Percentiles rank a stretch among this genome's conserved stretches.
Conservation (phyloP, 1,140 invertebrate species). For the Plodia interpunctella region DNA sequence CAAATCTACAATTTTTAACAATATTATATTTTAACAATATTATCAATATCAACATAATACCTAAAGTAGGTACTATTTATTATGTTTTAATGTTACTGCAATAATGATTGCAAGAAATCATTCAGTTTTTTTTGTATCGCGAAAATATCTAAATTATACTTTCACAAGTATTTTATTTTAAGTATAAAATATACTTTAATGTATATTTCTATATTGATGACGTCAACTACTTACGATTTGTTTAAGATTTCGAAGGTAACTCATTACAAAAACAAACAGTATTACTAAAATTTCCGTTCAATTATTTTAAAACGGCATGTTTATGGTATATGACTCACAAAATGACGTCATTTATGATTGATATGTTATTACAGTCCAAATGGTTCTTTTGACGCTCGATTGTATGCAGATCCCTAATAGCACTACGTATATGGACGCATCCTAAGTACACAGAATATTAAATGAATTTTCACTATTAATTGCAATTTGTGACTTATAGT, state of each 20-base stretch:
- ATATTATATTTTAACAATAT: too few relatives aligned
- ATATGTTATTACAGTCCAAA: neutral
- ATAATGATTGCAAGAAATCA: too few relatives aligned
- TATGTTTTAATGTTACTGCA: too few relatives aligned
- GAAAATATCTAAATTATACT: too few relatives aligned
- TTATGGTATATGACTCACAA: conserved; percentile 5
- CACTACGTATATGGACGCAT: neutral
- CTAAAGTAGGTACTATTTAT: too few relatives aligned
- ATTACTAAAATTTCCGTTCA: neutral
- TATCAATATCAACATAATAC: too few relatives aligned
- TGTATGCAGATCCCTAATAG: conserved; percentile 27
- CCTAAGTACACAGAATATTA: neutral
- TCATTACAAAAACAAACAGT: conserved; percentile 14
- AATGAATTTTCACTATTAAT: neutral
- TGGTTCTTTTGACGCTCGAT: conserved; percentile 15
- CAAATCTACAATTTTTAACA: too few relatives aligned
- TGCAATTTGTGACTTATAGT: neutral
- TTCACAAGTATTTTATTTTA: too few relatives aligned
- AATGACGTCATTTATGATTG: neutral
- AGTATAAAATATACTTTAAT: too few relatives aligned
- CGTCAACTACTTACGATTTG: too few relatives aligned
- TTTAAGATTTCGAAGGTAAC: too few relatives aligned
- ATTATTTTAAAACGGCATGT: neutral
- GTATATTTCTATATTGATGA: conserved; percentile 7
- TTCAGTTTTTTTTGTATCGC: too few relatives aligned